Evolutionary conservation across 2,888 invertebrate genomes (phyloP), one percentile per base, ranked within the genome.

Genomic region (Drosophila neonasuta): DNA sequence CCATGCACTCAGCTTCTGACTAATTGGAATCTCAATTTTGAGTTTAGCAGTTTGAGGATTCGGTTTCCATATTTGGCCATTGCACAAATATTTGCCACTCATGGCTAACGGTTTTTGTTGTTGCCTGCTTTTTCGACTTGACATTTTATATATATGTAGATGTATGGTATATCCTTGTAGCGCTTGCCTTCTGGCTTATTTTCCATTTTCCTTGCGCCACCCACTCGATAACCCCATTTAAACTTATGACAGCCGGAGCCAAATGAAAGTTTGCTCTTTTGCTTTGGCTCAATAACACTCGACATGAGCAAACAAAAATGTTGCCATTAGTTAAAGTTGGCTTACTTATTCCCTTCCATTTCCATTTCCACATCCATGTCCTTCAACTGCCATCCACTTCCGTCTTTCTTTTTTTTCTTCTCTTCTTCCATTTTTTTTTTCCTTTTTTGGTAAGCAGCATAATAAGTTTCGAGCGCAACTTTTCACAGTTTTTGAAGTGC

Each of bases 241-340:
- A 81, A 84, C 80, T 85, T 82, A 80, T 80, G 86, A 74, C 83
- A 82, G 77, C 63, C 62, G 42, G 34, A 82, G 80, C 77, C 80
- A 79, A 78, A 80, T 83, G 68, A 80, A 83, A 74, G 74, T 83
- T 83, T 80, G 58, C 64, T 64, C 64, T 67, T 71, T 64, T 68
- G 71, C 79, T 61, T 75, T 71, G 71, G 61, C 79, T 65, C 84
- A 78, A 79, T 80, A 78, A 61, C 84, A 78, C 61, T 72, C 79
- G 81, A 75, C 66, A 65, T 73, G 61, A 67, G 58, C 69, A 69
- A 84, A 81, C 64, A 81, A 81, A 79, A 84, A 68, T 81, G 67
- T 75, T 57, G 69, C 65, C 67, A 81, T 79, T 79, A 81, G 82
- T 79, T 81, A 60, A 72, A 69, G 72, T 80, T 82, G 62, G 49